Evolutionary conservation across 2,113 vertebrate species (phyloP), one percentile per base, ranked within the genome.

Genomic region (Pomatorhinus ruficollis): DNA sequence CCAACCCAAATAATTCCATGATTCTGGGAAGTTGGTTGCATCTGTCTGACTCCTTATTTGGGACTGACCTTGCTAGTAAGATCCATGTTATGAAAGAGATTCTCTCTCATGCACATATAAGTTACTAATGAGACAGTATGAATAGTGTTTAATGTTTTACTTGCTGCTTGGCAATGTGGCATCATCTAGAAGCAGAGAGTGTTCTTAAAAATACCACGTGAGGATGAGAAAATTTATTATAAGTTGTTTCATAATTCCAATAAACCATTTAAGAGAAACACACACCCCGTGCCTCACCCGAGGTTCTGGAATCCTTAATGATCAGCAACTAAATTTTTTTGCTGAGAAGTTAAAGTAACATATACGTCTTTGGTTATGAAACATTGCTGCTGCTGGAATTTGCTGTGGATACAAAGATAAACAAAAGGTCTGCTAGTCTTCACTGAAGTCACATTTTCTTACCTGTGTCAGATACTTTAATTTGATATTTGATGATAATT

Each of bases 401-500:
- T 93, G 82, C 94, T 93, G 49, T 96, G 91, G 82, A 71, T 83
- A 91, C 68, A 63, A 79, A 83, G 12, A 39, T 86, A 90, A 96
- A 93, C 93, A 94, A 61, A 75, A 87, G 66, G 24, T 75, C 81
- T 87, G 19, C 18, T 71, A 7, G 37, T 59, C 18, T 56, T 87
- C 24, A 10, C 20, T 42, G 12, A 65, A 76, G 78, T 83, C 45
- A 52, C 0, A 0, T 80, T 85, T 81, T 59, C 76, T 92, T 91
- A 90, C 78, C 95, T 83, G 53, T 61, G 63, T 44, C 15, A 15
- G 63, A 18, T 80, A 33, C 52, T 88, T 88, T 25, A 16, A 9
- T 65, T 72, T 69, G 50, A 9, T 69, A 31, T 72, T 39, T 88
- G 50, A 47, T 1, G 0, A 24, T 33, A 77, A 10, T 49, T 95